These are phyloP conservation scores for Himalopsyche phryganea DNA, from an alignment of 1,140 invertebrate species.

Conservation along the genomic window DNA sequence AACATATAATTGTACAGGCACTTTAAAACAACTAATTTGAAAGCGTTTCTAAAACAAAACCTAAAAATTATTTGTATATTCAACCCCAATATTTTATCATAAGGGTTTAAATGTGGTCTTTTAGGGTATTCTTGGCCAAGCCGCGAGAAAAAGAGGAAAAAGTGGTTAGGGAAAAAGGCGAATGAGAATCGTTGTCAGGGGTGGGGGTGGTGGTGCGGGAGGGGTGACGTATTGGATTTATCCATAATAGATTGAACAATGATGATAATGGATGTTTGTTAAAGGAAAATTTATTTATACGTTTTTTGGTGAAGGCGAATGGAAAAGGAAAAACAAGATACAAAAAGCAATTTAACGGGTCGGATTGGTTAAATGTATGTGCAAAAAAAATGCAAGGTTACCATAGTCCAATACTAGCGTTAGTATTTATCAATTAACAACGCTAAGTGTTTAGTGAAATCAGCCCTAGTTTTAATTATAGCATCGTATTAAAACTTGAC, in stretches of 20 bases:
- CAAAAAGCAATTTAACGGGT: neutral
- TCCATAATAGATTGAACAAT: slow-evolving; percentile 32
- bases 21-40: no score
- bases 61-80: neutral
- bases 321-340: neutral
- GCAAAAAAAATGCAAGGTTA: neutral
- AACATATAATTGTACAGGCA: no score
- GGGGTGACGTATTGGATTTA: slow-evolving; percentile 29
- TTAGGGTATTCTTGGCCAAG: slow-evolving; percentile 21
- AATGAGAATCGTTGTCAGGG: slow-evolving; percentile 5
- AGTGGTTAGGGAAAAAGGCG: neutral
- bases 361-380: neutral
- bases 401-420: no score
- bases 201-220: neutral
- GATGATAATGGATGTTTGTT: slow-evolving; percentile 29
- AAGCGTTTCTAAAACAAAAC: no score
- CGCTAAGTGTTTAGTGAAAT: no score
- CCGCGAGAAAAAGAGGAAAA: slow-evolving; percentile 16
- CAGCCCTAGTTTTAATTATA: no score
- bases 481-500: no score
- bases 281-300: slow-evolving; percentile 27
- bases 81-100: slow-evolving; percentile 12
- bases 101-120: slow-evolving; percentile 17
- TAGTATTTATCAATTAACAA: no score
- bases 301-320: slow-evolving; percentile 3